Base-by-base conservation (phyloP, 2,888 invertebrate genomes). In the Hypercompe scribonia region DNA sequence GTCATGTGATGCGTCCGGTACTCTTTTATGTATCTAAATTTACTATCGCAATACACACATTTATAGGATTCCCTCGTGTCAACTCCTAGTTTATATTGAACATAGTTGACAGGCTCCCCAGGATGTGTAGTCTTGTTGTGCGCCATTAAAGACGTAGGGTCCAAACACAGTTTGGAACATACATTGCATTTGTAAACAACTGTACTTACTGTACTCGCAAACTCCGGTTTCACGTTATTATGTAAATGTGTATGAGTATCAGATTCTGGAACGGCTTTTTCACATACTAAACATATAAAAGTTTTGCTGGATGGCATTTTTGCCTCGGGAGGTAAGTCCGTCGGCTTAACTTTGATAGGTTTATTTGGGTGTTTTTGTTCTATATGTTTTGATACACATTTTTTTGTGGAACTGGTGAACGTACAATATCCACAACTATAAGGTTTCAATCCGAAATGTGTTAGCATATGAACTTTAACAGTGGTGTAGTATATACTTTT, bases 381-480 rank as follows among this genome's bases (percentile, higher is more conserved):
- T 31, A 91, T 81, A 74, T 96, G 96, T 5, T 73, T 78, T 1
- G 85, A 69, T 24, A 96, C 81, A 0, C 76, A 63, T 31, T 84
- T 81, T 28, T 90, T 89, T 8, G 89, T 89, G 13, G 89, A 80
- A 1, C 91, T 90, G 2, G 83, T 86, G 69, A 86, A 88, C 1
- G 85, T 76, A 79, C 96, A 97, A 73, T 93, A 87, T 0, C 76
- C 78, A 80, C 96, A 97, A 1, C 81, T 82, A 75, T 86, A 94
- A 0, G 96, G 94, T 75, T 94, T 94, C 15, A 95, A 80, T 8
- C 90, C 88, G 90, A 93, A 96, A 84, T 96, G 96, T 5, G 90
- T 86, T 50, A 93, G 84, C 11, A 93, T 84, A 81, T 96, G 96
- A 65, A 90, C 88, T 28, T 87, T 89, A n/a, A 95, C 70, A 24